These are phyloP conservation scores for Thripadectes ignobilis DNA, from an alignment of 2,797 vertebrate genomes.

Conservation along the genomic window DNA sequence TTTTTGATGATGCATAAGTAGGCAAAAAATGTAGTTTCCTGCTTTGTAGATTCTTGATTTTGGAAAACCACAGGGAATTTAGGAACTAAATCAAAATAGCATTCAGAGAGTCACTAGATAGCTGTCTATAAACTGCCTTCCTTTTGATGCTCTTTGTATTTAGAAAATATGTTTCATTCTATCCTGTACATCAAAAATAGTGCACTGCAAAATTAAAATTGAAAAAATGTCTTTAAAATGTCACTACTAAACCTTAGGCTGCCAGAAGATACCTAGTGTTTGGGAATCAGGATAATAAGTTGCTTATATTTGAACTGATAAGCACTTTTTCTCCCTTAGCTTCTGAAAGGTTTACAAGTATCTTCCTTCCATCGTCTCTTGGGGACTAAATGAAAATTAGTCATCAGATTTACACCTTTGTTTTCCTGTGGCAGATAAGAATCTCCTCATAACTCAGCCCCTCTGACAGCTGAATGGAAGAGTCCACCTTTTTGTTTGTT, in stretches of 20 bases:
- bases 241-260: neutral
- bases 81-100: neutral
- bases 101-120: neutral
- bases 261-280: neutral
- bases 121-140: neutral
- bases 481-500: neutral
- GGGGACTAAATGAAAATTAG: neutral
- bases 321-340: neutral
- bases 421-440: neutral
- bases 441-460: neutral
- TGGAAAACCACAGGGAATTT: neutral
- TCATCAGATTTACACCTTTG: neutral
- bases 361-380: neutral
- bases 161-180: neutral
- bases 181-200: neutral
- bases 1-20: neutral
- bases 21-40: neutral
- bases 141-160: neutral
- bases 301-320: neutral
- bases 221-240: neutral
- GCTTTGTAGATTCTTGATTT: neutral
- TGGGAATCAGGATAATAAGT: neutral
- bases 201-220: neutral
- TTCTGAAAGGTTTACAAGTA: neutral
- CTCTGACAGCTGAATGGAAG: neutral